Base-by-base conservation (phyloP, 2,888 invertebrate genomes). In the Lasius platythorax region DNA sequence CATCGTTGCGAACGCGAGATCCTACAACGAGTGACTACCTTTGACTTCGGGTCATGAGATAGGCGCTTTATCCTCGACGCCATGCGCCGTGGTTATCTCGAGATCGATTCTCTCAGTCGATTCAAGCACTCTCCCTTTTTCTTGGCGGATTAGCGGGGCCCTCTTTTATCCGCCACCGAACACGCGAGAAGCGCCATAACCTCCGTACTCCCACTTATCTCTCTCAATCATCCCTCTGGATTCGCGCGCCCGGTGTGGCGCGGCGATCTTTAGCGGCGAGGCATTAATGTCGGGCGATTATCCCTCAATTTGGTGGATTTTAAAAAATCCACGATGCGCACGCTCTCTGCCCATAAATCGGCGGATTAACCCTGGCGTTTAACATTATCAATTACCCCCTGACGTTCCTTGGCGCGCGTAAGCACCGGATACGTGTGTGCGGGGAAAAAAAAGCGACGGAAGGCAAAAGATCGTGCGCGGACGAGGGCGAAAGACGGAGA, bases 321-420 rank as follows among this genome's bases (percentile, higher is more conserved):
- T 75, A 90, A 92, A 76, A 93, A 93, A 93, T 91, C 87, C 89
- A 89, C 89, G 87, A 72, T 89, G 88, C 91, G 91, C 91, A 91
- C 53, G 53, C 53, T 53, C 91, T 91, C 87, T 87, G 91, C 91
- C 87, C 93, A 93, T 94, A 94, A 94, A 94, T 94, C 93, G 92
- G 85, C 90, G 92, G 93, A 94, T 94, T 94, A 94, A 94, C 92
- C 94, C 89, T 88, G 84, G 85, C 92, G 92, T 93, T 94, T 92
- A 94, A 92, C 93, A 92, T 94, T 94, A 95, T 94, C 94, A 94
- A 94, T 94, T 94, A 94, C 92, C 90, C 87, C 78, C 88, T 76
- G 87, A 88, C 88, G 86, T 88, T 76, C 50, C 33, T 70, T 66
- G 72, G 82, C 74, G 53, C 83, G 74, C 28, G 81, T 53, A 63